Evolutionary conservation across 2,888 invertebrate genomes (phyloP).

Genomic region (Rhodophaea formosa): DNA sequence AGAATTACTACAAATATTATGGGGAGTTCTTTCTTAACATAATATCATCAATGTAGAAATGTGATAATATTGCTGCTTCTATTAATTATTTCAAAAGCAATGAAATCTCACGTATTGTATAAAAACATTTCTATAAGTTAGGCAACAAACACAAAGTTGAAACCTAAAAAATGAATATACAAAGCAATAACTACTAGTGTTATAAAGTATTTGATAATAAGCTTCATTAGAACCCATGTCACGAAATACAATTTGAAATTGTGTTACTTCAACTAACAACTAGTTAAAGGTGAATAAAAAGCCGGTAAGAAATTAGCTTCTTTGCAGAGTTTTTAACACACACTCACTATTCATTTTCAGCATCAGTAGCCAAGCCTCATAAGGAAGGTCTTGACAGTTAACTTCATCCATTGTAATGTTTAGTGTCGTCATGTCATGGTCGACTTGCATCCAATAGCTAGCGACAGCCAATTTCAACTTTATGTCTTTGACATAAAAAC

Average conservation of each 20-base stretch:
- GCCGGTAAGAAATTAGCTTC: too few species aligned
- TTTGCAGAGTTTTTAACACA: too few species aligned
- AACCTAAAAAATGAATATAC: not conserved
- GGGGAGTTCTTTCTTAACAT: too few species aligned
- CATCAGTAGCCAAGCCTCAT: slow-evolving; percentile 4
- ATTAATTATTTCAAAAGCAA: not conserved
- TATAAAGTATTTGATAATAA: not conserved
- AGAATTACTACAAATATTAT: too few species aligned
- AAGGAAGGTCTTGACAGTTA: not conserved
- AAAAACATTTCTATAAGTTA: not conserved
- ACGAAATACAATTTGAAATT: not conserved
- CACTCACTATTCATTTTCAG: not conserved
- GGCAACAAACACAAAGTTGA: not conserved
- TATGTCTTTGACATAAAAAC: not conserved
- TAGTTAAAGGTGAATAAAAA: too few species aligned
- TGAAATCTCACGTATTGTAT: not conserved
- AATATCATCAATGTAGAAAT: not conserved
- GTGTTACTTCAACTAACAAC: too few species aligned
- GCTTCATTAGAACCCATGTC: not conserved
- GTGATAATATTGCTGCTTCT: not conserved
- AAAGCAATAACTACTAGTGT: not conserved
- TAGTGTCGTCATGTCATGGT: slow-evolving; percentile 5
- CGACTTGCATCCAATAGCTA: not conserved
- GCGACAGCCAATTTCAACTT: not conserved
- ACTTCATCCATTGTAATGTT: not conserved